Percentiles rank a stretch among this genome's conserved stretches.
Evolutionary conservation across 2,113 vertebrate species (phyloP).

Genomic region (Meleagris gallopavo): DNA sequence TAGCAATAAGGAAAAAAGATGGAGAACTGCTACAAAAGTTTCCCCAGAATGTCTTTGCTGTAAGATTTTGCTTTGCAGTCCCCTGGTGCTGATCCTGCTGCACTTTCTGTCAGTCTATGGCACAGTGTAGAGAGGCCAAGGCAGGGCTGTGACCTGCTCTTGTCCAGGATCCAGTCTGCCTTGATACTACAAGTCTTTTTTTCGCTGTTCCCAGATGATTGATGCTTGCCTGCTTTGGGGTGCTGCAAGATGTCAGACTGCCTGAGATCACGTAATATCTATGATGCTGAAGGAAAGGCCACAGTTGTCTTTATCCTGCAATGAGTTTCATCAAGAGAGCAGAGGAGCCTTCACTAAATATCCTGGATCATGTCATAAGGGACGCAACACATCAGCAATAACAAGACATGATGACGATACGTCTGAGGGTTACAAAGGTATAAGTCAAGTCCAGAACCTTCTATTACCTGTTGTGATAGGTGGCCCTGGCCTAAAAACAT

Average conservation of each 20-base stretch:
- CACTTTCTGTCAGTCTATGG: neutral
- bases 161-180: neutral
- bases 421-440: neutral
- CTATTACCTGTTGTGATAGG: neutral
- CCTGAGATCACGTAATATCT: neutral
- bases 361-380: neutral
- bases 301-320: neutral
- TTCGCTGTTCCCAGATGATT: neutral
- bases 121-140: neutral
- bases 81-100: neutral
- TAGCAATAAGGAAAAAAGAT: neutral
- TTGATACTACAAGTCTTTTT: neutral
- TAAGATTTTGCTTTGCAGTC: neutral
- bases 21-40: neutral
- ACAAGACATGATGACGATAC: neutral
- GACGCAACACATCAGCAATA: neutral
- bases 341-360: neutral
- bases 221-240: neutral
- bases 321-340: neutral
- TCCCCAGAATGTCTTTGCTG: neutral
- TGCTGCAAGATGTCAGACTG: neutral
- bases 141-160: neutral
- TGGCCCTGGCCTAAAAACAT: neutral
- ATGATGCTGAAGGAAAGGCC: neutral
- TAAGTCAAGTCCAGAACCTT: neutral